Evolutionary conservation across 2,113 vertebrate genomes (phyloP).

Genomic region (Phoxinus phoxinus): DNA sequence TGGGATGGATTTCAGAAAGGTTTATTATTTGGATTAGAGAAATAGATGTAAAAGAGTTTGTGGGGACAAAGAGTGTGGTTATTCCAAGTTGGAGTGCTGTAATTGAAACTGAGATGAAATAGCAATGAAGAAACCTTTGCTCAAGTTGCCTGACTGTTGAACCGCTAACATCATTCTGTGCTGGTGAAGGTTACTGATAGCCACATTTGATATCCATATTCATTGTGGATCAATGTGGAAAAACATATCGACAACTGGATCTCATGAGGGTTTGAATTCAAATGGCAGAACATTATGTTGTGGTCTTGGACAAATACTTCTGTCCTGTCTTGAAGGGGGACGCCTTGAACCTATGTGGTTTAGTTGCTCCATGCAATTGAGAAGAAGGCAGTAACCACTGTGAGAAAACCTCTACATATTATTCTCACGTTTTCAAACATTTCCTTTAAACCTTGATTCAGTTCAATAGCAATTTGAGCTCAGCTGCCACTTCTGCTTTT

Average conservation of each 20-base stretch:
- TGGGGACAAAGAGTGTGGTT: conserved; percentile 26
- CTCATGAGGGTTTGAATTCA: neutral
- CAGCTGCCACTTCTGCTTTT: neutral
- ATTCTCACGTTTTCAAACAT: neutral
- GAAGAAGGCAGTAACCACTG: neutral
- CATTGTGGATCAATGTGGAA: neutral
- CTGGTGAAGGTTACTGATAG: conserved; percentile 55
- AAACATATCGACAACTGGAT: neutral
- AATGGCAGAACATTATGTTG: conserved; percentile 8
- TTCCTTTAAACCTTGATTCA: neutral
- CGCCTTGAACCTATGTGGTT: neutral
- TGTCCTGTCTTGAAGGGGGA: neutral
- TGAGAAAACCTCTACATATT: neutral
- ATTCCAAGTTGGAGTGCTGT: conserved; percentile 2
- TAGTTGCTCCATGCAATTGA: neutral
- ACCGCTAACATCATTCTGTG: neutral
- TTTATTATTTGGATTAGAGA: conserved; percentile 56
- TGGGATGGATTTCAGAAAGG: conserved; percentile 58
- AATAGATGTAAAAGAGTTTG: neutral
- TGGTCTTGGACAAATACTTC: conserved; percentile 12
- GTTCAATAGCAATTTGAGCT: neutral
- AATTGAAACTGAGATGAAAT: conserved; percentile 33
- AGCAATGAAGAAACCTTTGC: conserved; percentile 20
- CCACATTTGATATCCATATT: conserved; percentile 33
- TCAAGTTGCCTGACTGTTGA: conserved; percentile 35